These are phyloP conservation scores for Pipra filicauda DNA, from an alignment of 2,113 vertebrate species.

Conservation along the genomic window DNA sequence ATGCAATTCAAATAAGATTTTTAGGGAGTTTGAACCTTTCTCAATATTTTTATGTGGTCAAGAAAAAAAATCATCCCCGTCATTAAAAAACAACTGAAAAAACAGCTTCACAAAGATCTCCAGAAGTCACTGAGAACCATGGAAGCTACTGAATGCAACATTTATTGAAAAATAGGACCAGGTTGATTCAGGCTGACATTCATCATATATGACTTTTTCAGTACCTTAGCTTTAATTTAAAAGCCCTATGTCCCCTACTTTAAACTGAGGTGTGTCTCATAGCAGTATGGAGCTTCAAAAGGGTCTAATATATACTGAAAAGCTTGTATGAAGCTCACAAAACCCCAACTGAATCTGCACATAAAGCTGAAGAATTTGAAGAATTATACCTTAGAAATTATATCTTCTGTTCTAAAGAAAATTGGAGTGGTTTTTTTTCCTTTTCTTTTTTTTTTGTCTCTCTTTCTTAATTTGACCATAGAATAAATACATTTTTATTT, in stretches of 20 bases:
- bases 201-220: background rate
- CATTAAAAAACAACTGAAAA: background rate
- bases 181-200: background rate
- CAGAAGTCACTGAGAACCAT: background rate
- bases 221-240: background rate
- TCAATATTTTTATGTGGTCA: background rate
- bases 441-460: background rate
- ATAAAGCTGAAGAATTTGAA: background rate
- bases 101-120: background rate
- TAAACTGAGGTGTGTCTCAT: background rate
- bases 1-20: background rate
- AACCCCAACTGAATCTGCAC: accelerated
- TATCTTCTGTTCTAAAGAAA: background rate
- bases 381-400: background rate
- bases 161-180: background rate
- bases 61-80: background rate
- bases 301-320: background rate
- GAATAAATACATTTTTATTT: background rate
- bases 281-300: background rate
- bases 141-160: background rate
- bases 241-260: background rate
- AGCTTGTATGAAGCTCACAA: background rate
- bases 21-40: background rate
- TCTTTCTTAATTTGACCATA: background rate
- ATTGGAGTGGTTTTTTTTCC: background rate